These are phyloP conservation scores for Cyphomyrus discorhynchus DNA, from an alignment of 2,113 vertebrate species.

Conservation along the genomic window DNA sequence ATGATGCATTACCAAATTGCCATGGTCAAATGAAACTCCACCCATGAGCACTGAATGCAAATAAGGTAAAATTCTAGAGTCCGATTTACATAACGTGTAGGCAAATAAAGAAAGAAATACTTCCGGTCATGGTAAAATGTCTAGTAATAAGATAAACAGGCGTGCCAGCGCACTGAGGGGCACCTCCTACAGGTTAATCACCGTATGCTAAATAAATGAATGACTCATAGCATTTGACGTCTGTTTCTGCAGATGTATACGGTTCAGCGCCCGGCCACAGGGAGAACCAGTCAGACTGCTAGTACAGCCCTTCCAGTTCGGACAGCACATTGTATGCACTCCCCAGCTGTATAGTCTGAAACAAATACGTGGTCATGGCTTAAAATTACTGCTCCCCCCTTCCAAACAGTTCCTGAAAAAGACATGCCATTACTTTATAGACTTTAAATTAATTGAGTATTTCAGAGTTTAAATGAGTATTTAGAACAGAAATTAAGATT, in stretches of 20 bases:
- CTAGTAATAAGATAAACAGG: background rate
- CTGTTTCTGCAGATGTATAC: background rate
- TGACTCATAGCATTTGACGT: background rate
- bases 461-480: background rate
- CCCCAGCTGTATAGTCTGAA: background rate
- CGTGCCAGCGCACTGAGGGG: background rate
- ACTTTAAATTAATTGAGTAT: background rate
- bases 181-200: background rate
- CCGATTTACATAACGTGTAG: background rate
- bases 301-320: background rate
- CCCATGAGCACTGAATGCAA: background rate
- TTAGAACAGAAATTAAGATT: background rate
- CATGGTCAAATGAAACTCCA: background rate
- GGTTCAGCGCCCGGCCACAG: background rate
- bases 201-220: background rate
- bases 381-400: background rate
- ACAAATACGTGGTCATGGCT: background rate
- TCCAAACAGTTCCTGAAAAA: background rate
- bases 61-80: background rate
- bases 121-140: background rate
- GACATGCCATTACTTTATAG: background rate
- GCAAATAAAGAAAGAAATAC: background rate
- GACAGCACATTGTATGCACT: background rate
- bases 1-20: background rate
- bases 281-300: background rate